Evolutionary conservation across 64 coral and sea anemone genomes (phyloP).

Genomic region (Stichodactyla helianthus): DNA sequence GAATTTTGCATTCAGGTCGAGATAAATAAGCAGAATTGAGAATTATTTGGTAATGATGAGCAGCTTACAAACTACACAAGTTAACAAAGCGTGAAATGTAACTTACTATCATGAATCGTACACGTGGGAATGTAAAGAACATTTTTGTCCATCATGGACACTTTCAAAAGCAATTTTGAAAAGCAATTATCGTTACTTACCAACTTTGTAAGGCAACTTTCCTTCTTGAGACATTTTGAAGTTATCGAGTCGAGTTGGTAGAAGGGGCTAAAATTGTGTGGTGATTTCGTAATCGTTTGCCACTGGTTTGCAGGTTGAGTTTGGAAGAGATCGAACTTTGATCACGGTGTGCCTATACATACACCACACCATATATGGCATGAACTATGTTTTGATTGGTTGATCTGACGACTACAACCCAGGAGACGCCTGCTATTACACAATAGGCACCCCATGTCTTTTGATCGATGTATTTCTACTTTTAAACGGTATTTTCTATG

Average conservation of each 20-base stretch:
- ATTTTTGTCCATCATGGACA: background rate
- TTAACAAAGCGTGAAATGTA: background rate
- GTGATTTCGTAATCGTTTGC: background rate
- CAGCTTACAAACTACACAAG: too few species aligned
- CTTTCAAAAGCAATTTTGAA: background rate
- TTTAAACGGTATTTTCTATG: too few species aligned
- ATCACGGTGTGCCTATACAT: background rate
- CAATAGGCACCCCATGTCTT: background rate
- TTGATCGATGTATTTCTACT: too few species aligned
- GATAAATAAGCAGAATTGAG: too few species aligned
- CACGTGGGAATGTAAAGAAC: background rate
- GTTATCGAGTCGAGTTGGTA: background rate
- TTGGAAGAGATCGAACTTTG: background rate
- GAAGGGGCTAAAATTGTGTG: background rate
- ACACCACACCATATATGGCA: background rate
- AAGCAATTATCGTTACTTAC: background rate
- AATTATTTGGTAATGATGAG: too few species aligned
- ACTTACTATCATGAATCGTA: background rate
- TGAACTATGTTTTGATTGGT: background rate
- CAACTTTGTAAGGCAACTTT: conserved; percentile 21
- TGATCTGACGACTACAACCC: too few species aligned
- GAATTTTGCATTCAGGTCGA: too few species aligned
- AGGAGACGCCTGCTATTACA: background rate
- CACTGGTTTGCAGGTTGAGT: background rate
- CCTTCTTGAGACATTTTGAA: background rate